Conservation (phyloP, 2,113 vertebrate species). For the Pollimyrus isidori region DNA sequence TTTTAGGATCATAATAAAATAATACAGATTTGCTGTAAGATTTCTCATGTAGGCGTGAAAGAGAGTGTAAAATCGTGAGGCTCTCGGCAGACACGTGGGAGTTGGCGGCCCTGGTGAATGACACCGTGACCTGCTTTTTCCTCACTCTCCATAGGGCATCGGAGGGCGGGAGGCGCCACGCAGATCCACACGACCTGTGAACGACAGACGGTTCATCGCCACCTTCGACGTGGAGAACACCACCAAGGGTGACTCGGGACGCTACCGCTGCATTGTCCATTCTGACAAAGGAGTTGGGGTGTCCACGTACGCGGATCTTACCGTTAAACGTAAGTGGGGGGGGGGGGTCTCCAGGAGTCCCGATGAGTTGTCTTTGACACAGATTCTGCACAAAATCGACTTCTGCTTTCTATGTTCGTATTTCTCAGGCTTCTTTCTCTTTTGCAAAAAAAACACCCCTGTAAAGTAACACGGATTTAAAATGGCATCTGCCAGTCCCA, state of each 20-base stretch:
- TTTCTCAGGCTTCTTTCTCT: background rate
- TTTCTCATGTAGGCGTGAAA: background rate
- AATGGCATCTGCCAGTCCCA: background rate
- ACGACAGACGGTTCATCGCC: conserved; percentile 71
- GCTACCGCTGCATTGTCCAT: conserved; percentile 85
- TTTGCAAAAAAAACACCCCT: background rate
- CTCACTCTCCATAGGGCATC: conserved; percentile 58
- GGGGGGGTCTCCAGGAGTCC: background rate
- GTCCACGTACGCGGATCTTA: conserved; percentile 83
- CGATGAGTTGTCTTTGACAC: background rate
- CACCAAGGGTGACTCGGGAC: conserved; percentile 76
- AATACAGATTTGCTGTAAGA: background rate
- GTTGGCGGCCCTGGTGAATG: background rate
- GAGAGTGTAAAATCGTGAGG: background rate
- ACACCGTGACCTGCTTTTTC: background rate
- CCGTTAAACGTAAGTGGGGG: conserved; percentile 81
- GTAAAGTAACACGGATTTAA: background rate
- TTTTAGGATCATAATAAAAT: background rate
- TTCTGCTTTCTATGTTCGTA: background rate
- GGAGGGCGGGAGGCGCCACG: conserved; percentile 64
- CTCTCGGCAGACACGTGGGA: background rate
- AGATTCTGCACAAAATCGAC: background rate
- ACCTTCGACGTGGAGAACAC: conserved; percentile 84
- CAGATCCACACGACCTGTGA: conserved; percentile 75
- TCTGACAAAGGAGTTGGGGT: conserved; percentile 81